These are phyloP conservation scores for Eutolmus rufibarbis DNA, from an alignment of 2,888 invertebrate species.

Conservation along the genomic window DNA sequence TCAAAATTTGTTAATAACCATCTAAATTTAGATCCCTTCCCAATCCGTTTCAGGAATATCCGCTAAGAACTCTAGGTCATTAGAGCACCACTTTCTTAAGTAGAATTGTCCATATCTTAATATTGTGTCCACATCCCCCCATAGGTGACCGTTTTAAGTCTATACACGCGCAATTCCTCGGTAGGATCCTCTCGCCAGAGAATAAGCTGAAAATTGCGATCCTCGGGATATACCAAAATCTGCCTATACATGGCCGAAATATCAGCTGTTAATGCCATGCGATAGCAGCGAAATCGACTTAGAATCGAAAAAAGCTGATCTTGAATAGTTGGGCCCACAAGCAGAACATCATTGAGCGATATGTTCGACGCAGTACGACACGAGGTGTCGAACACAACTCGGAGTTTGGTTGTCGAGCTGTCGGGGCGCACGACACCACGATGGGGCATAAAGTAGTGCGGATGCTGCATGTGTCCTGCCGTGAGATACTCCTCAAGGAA, in stretches of 20 bases:
- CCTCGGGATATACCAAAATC: constrained; percentile 46
- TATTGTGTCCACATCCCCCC: not conserved
- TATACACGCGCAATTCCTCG: too few relatives aligned
- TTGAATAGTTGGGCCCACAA: constrained; percentile 47
- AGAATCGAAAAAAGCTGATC: constrained; percentile 51
- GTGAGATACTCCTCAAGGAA: not conserved
- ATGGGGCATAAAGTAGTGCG: constrained; percentile 49
- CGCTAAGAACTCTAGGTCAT: too few relatives aligned
- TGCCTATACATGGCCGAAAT: constrained; percentile 52
- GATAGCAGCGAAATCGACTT: constrained; percentile 51
- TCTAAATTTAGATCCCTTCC: too few relatives aligned
- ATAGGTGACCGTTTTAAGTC: not conserved
- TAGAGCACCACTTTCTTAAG: not conserved
- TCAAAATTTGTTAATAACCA: too few relatives aligned
- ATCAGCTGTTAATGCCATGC: constrained; percentile 50
- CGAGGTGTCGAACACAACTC: constrained; percentile 1
- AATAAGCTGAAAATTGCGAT: too few relatives aligned
- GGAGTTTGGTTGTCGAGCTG: constrained; percentile 50
- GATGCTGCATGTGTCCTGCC: not conserved
- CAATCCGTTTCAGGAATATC: too few relatives aligned
- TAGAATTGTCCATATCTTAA: not conserved
- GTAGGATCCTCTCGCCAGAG: too few relatives aligned
- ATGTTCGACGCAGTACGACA: constrained; percentile 49
- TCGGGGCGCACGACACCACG: constrained; percentile 51
- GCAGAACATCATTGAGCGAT: constrained; percentile 44